Evolutionary conservation across 1,140 invertebrate genomes (phyloP), one percentile per base, ranked within the genome.

Genomic region (Hormaphis cornu): DNA sequence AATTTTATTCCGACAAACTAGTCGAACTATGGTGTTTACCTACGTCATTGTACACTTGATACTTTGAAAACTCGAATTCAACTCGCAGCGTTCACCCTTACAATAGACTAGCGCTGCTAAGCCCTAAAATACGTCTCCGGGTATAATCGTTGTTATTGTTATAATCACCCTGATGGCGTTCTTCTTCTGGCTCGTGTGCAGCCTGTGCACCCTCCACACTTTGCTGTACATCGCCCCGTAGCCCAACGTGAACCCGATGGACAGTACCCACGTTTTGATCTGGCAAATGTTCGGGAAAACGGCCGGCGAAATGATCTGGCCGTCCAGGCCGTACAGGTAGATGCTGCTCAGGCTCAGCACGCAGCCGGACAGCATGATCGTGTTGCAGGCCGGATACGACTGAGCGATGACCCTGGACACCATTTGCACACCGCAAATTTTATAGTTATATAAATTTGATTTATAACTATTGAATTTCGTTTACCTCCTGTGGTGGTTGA

Each of bases 161-260:
- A n/a, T n/a, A n/a, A n/a, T 50, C 35, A 66, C 61, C 61, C 61
- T 33, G 0, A 66, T 66, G 2, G 61, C 44, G 7, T 35, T 66
- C 22, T 66, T 66, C 81, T 95, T 95, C 16, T 88, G 86, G 79
- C 94, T 93, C 2, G 92, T 95, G 16, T 91, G 91, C 61, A 90
- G 86, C 75, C 95, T 82, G 80, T 99, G 96, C 28, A 98, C 96
- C 63, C 95, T 83, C 97, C 97, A 99, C 20, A 98, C 94, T 86
- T 99, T 99, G 54, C 94, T 94, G 79, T 99, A 99, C 93, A 99
- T 97, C 1, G 96, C 93, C 44, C 97, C 96, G 78, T 97, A 99
- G 20, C 92, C 93, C 66, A 99, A 83, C 2, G 95, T 97, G 82
- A 99, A 99, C 54, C 97, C 97, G 54, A 91, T 86, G 1, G 91